Evolutionary conservation across 2,797 vertebrate genomes (phyloP), one percentile per base, ranked within the genome.

Genomic region (Falco concolor): DNA sequence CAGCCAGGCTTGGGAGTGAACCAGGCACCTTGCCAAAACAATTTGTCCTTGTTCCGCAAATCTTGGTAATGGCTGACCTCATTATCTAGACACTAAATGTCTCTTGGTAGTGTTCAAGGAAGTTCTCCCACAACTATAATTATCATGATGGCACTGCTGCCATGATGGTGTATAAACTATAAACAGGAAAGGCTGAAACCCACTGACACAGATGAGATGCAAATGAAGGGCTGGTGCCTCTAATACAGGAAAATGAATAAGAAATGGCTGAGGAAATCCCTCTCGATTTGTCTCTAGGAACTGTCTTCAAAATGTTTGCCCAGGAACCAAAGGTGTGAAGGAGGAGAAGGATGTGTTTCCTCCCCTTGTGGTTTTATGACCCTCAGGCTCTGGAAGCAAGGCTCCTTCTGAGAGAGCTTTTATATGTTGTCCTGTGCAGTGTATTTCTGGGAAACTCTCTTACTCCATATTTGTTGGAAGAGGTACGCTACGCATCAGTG

Each of bases 181-280:
- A 87, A 96, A 94, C 95, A 96, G 94, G 92, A 95, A 97, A 89
- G 68, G 27, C 93, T 95, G 91, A 92, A 96, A 93, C 86, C 81
- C 40, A 92, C 60, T 96, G 88, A 89, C 91, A 95, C 84, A 87
- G 65, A 90, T 74, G 74, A 83, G 57, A 80, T 74, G 72, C 72
- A 95, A 87, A 87, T 95, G 68, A 90, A 72, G 24, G 49, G 27
- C 52, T 74, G 50, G 10, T 75, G 60, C 30, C 64, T 77, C 53
- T 87, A 4, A 45, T 82, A 0, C 32, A 80, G 64, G 77, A 87
- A 64, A 61, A 74, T 0, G 12, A 79, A 13, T 47, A 91, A 82
- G 86, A 87, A 93, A 89, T 64, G 47, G 12, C 64, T 47, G 61
- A 87, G 75, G 75, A 95, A 83, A 75, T 89, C 50, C 24, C 56